Conservation (phyloP, 2,113 vertebrate genomes). For the Cyprinodon tularosa region DNA sequence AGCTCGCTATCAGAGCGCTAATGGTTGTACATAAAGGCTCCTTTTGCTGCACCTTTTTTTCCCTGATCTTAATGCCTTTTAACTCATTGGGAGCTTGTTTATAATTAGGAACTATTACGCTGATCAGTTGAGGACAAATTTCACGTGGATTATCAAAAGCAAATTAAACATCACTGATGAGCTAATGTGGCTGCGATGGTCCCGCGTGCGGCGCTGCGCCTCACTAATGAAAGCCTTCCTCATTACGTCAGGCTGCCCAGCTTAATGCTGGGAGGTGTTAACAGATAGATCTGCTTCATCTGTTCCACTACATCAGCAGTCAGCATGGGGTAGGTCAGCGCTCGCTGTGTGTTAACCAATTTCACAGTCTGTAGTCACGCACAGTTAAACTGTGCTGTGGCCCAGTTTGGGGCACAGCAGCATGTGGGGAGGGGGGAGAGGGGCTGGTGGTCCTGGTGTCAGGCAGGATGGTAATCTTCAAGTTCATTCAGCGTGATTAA, state of each 20-base stretch:
- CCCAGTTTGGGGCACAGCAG: slow-evolving; percentile 76
- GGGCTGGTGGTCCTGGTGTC: slow-evolving; percentile 13
- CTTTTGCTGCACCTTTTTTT: not conserved
- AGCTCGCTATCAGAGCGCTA: too few species aligned
- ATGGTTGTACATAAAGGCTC: not conserved
- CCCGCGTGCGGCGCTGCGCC: slow-evolving; percentile 46
- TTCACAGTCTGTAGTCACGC: slow-evolving; percentile 82
- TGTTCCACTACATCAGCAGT: slow-evolving; percentile 76
- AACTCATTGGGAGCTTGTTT: slow-evolving; percentile 59
- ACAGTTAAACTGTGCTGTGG: slow-evolving; percentile 93
- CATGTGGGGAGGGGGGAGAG: not conserved
- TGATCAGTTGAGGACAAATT: slow-evolving; percentile 50
- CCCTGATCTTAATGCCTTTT: slow-evolving; percentile 54
- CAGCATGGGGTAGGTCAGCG: slow-evolving; percentile 60
- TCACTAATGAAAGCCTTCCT: slow-evolving; percentile 65
- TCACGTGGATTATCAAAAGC: slow-evolving; percentile 73
- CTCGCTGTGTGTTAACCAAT: slow-evolving; percentile 63
- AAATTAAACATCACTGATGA: slow-evolving; percentile 75
- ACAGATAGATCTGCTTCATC: slow-evolving; percentile 79
- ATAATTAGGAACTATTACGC: slow-evolving; percentile 63
- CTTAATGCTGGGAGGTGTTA: slow-evolving; percentile 75
- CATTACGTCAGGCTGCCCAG: slow-evolving; percentile 69
- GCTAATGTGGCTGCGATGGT: slow-evolving; percentile 73
- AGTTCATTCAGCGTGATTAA: slow-evolving; percentile 97
- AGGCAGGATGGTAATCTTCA: slow-evolving; percentile 90